Conservation (phyloP, 2,797 vertebrate genomes). For the Adelosebastes latens region DNA sequence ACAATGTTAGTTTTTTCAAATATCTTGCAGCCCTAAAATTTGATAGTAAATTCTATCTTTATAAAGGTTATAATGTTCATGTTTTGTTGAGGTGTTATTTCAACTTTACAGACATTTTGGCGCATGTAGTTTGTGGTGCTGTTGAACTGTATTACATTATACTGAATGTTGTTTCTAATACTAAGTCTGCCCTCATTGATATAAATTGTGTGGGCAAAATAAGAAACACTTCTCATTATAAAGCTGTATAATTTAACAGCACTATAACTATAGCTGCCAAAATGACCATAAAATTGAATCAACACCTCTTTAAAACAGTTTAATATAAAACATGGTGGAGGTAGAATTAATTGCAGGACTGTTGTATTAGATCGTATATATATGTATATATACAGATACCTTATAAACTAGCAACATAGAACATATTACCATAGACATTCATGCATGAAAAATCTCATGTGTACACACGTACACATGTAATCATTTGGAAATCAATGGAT, state of each 20-base stretch:
- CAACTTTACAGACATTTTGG: neutral
- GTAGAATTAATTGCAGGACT: neutral
- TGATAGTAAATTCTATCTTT: neutral
- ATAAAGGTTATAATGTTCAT: neutral
- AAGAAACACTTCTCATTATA: neutral
- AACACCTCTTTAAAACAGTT: neutral
- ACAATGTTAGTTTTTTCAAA: neutral
- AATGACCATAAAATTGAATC: neutral
- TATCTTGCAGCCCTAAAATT: neutral
- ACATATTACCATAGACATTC: neutral
- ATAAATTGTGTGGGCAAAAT: neutral
- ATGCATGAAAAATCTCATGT: neutral
- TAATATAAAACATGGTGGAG: neutral
- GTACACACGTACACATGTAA: neutral
- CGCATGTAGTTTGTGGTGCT: neutral
- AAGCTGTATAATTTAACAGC: neutral
- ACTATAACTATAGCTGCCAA: neutral
- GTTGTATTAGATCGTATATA: neutral
- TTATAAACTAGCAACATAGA: neutral
- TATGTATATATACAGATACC: neutral
- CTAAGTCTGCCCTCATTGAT: neutral
- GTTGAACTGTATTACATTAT: neutral
- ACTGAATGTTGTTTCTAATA: neutral
- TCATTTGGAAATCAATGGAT: constrained; percentile 44
- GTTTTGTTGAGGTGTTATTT: neutral